Base-by-base conservation (phyloP, 2,888 invertebrate genomes). In the Gerris lacustris region DNA sequence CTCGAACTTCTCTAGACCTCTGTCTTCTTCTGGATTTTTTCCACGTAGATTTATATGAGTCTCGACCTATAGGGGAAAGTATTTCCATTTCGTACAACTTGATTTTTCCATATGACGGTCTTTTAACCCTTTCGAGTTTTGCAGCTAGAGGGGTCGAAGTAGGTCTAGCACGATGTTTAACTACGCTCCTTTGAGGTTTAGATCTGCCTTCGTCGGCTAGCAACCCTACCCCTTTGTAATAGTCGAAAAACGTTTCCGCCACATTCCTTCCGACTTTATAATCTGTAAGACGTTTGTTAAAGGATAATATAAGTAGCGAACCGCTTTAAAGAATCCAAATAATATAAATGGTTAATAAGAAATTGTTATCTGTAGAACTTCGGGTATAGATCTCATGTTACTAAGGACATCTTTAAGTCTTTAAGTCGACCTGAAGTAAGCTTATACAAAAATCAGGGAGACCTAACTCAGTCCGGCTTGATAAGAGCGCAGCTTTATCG, bases 161-260 rank as follows among this genome's bases (percentile, higher is more conserved):
- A 55, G 55, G 55, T 11, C 55, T 9, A 1, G 55, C 2, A 11
- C 15, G 55, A 55, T 55, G 55, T 11, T 15, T 9, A 9, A 55
- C 55, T 9, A 55, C 55, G 68, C 11, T 67, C 69, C 45, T 82
- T 74, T 67, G 82, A 81, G 18, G 82, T 79, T 0, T 87, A 85
- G 73, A 90, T 84, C 68, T 55, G 15, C 55, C 55, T 55, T 55
- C 55, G 9, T 64, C 64, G 9, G n/a, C 64, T 1, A 64, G 18
- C 9, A 88, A 84, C 68, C 90, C 91, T 45, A 86, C 87, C 72
- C 88, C 85, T 76, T 88, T 87, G 82, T 92, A 93, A 80, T 92
- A 93, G 79, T 92, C 91, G 70, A 91, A 81, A 78, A 91, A 86
- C 2, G 91, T 88, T 66, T 88, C 83, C 0, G 87, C 87, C 73